Base-by-base conservation (phyloP, 2,113 vertebrate species). In the Oophaga pumilio region DNA sequence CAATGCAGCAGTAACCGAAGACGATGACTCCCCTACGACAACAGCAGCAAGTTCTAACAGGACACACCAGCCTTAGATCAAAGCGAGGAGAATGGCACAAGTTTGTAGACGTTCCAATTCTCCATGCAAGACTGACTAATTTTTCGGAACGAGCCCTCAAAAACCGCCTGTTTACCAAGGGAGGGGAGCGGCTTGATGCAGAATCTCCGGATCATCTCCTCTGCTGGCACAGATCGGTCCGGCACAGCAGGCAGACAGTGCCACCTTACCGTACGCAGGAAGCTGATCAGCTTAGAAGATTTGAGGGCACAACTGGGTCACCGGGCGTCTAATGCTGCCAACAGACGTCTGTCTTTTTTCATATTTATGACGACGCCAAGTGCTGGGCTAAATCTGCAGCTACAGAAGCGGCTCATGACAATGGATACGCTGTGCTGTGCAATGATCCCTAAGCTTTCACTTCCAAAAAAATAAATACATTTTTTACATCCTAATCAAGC, bases 271-370 rank as follows among this genome's bases (percentile, higher is more conserved):
- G 79, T 91, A 91, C 53, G 83, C 89, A 89, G 89, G 76, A 9
- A 78, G 86, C 84, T 92, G 89, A 94, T 91, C 92, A 91, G 91
- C 91, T 93, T 93, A 92, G 85, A 87, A 92, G 89, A 87, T 91
- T 92, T 73, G 76, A 87, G 81, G 74, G 89, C 86, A 92, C 87
- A 92, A 91, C 90, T 93, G 91, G 92, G 91, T 91, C 92, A 93
- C 56, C 89, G 81, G 88, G 83, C 87, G 12, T 68, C 83, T 78
- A 93, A 93, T 73, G 90, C 89, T 81, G 89, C 82, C 90, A 90
- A 87, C 91, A 91, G 89, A 93, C 92, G 92, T 60, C 90, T 91
- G 89, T 90, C 90, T 89, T 89, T 43, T 91, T 90, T 89, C 89
- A 89, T 9, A 0, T 69, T 43, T 20, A 13, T 18, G 17, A 91